Conservation (phyloP, 2,888 invertebrate genomes). For the Drosophila melanocephala region DNA sequence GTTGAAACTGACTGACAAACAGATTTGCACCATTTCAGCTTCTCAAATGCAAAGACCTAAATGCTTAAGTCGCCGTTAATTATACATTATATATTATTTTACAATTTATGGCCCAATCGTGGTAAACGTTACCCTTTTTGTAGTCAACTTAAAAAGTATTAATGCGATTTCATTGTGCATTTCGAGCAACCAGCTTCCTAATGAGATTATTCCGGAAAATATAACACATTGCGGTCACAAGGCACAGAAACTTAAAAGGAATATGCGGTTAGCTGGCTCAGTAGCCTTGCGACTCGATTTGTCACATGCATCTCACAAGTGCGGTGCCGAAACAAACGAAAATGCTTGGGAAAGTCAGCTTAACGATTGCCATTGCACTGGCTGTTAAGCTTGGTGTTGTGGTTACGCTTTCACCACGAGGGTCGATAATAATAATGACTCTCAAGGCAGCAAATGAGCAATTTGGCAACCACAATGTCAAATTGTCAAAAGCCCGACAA, state of each 20-base stretch:
- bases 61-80: not conserved
- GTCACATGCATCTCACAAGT: not conserved
- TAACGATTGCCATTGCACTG: not conserved
- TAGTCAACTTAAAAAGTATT: not conserved
- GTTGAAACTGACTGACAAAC: slow-evolving; percentile 14
- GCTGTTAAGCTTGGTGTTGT: not conserved
- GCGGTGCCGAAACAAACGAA: not conserved
- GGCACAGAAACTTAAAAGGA: not conserved
- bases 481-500: not conserved
- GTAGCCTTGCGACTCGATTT: not conserved
- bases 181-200: not conserved
- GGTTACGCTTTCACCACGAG: not conserved
- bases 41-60: not conserved
- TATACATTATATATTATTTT: not conserved
- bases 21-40: slow-evolving; percentile 26
- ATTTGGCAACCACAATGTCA: not conserved
- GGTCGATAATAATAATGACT: not conserved
- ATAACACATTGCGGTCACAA: not conserved
- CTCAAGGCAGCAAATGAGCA: not conserved
- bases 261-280: not conserved
- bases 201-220: not conserved
- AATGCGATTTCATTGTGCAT: not conserved
- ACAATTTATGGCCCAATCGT: not conserved
- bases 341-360: not conserved
- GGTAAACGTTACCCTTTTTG: not conserved